Evolutionary conservation across 2,888 invertebrate species (phyloP).

Genomic region (Dioctria rufipes): DNA sequence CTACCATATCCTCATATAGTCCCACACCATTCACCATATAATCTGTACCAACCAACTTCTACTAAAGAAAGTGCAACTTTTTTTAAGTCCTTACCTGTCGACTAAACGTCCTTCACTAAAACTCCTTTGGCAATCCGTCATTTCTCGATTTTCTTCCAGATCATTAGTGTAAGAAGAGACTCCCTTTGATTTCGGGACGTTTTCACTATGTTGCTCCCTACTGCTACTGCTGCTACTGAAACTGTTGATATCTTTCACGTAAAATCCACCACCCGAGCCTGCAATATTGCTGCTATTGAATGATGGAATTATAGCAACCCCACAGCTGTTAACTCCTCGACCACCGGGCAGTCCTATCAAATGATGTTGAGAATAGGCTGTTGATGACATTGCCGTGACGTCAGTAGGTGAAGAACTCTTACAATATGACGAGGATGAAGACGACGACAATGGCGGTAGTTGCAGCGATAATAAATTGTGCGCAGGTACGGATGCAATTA

Average conservation of each 20-base stretch:
- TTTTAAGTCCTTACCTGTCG: slow-evolving; percentile 65
- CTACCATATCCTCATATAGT: too few relatives aligned
- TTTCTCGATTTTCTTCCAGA: slow-evolving; percentile 63
- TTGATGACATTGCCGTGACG: slow-evolving; percentile 55
- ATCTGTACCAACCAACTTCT: neutral
- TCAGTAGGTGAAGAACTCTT: slow-evolving; percentile 58
- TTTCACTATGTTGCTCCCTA: slow-evolving; percentile 52
- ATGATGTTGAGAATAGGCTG: slow-evolving; percentile 46
- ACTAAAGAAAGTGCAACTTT: neutral
- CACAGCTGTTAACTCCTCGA: slow-evolving; percentile 10
- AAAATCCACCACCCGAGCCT: slow-evolving; percentile 51
- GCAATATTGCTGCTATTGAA: slow-evolving; percentile 34
- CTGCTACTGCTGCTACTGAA: neutral
- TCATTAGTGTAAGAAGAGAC: slow-evolving; percentile 33
- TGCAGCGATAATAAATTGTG: slow-evolving; percentile 52
- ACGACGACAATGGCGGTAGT: too few relatives aligned
- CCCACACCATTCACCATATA: neutral
- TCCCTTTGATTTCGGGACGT: slow-evolving; percentile 44
- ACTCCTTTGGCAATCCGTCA: slow-evolving; percentile 70
- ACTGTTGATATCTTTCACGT: slow-evolving; percentile 39
- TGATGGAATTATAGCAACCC: slow-evolving; percentile 47
- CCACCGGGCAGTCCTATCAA: slow-evolving; percentile 8
- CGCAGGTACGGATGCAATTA: slow-evolving; percentile 58
- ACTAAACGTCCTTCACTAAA: slow-evolving; percentile 69
- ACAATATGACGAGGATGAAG: slow-evolving; percentile 54